Evolutionary conservation across 2,888 invertebrate genomes (phyloP), one percentile per base, ranked within the genome.

Genomic region (Meta bourneti): DNA sequence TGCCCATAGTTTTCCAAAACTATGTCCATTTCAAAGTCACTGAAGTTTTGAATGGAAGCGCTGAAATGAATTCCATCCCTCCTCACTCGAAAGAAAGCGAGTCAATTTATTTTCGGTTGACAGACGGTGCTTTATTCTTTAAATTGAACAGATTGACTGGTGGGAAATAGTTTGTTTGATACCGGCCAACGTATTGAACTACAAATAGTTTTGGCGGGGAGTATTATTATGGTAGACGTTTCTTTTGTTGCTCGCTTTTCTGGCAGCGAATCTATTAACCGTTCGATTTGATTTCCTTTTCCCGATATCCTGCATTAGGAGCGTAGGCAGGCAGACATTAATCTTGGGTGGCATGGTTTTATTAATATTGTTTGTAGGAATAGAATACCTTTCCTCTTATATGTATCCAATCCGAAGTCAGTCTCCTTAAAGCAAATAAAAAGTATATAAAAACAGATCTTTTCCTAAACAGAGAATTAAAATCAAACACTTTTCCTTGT

Each of bases 1-100:
- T 34, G 34, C 84, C 54, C 84, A 74, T 84, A 84, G 84, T 84
- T 84, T 71, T 16, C 52, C 74, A 16, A 61, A 84, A 84, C 84
- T 75, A 75, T 84, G 84, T n/a, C 54, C 34, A n/a, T 34, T 34
- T 52, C 34, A 48, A 20, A 48, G 61, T 19, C 71, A 8, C 71
- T 52, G 6, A 69, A 48, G 70, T 9, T 16, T 54, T 75, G 75
- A 69, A 84, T 84, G 48, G 48, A 74, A 49, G 34, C 9, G 52
- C 7, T 16, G 61, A 61, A 78, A 52, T 52, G 78, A 78, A 20
- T 77, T 48, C n/a, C 16, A 0, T 7, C 16, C 7, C 19, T 19
- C 16, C 78, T 52, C 78, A 19, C 34, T 34, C 34, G 34, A 34
- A 61, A 61, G 16, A 16, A 61, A 61, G 16, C 16, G 13, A 16